Evolutionary conservation across 2,797 vertebrate genomes (phyloP), one percentile per base, ranked within the genome.

Genomic region (Acanthornis magna): DNA sequence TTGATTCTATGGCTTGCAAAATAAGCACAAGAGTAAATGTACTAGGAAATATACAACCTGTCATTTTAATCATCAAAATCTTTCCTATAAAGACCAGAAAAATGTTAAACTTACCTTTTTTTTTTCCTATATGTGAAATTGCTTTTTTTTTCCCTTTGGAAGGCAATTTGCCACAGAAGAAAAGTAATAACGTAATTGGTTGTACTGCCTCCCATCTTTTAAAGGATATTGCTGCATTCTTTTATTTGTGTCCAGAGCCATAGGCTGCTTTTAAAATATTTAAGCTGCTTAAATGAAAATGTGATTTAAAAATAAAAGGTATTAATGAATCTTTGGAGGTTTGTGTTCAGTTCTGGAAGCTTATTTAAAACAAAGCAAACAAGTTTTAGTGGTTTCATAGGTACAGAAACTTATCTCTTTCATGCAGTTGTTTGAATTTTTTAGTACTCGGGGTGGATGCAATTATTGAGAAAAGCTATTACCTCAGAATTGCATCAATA

Each of bases 201-300:
- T 91, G 45, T 73, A 75, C 66, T 95, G 78, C 43, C 45, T 95
- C 42, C 75, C 58, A 53, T 95, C 92, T 94, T 89, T 91, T 93
- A 95, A 93, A 95, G 79, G n/a, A 72, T 88, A 92, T 70, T 96
- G 32, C 66, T 91, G 30, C 58, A 76, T 83, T 89, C 38, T 81
- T 97, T 96, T 95, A 91, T 97, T 96, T 94, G 78, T 43, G 60
- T 86, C 26, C 51, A 68, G 73, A 93, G 45, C 75, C 73, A 84
- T 61, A 91, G 63, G 51, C 48, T 91, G 38, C 19, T 50, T 91
- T 85, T 96, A 92, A 96, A 97, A 96, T 96, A 96, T 96, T 98
- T 95, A 96, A 96, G 68, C 66, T 88, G 57, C 62, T 96, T 92
- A 96, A 97, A 96, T 91, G 53, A 95, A 80, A 97, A 91, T 70